Base-by-base conservation (phyloP, 35 echinoderm and acorn worm genomes). In the Strongylocentrotus purpuratus region DNA sequence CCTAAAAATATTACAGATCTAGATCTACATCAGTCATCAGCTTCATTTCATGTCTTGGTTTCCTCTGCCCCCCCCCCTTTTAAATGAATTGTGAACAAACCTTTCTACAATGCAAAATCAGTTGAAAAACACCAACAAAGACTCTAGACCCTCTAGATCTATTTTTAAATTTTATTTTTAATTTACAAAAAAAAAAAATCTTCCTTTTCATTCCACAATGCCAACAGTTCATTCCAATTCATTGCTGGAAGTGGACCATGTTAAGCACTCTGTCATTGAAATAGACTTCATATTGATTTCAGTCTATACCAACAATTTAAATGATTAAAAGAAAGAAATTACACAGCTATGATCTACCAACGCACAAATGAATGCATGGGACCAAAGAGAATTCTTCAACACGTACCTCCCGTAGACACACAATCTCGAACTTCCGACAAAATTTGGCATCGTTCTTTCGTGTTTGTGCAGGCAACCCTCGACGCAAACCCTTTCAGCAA, bases 371-470 rank as follows among this genome's bases (percentile, higher is more conserved):
- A 94, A 94, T 61, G 65, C 65, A 2, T 28, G 65, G 65, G 65
- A 78, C 65, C 65, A 22, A 78, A 78, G 65, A 4, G 28, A 78
- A 8, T 78, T 28, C 5, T 8, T 28, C n/a, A 22, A 48, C 32
- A 15, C 94, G 78, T 95, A 95, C 94, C 94, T 87, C 47, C 20
- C 52, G 32, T 95, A 87, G 45, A 45, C 33, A 95, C 50, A 33
- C 71, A 88, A 15, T 22, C 45, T 33, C 46, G 87, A 85, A 95
- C 85, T 46, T 95, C 94, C 17, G 94, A 90, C 86, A 95, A 88
- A 11, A 95, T 45, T 18, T 87, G 94, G 22, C 94, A 87, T 8
- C 94, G 78, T 88, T 95, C 94, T 87, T 95, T 90, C 89, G 86
- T 90, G 28, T 95, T 95, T 31, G 94, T 3, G 4, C 33, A 89